Percentiles rank a stretch among this genome's conserved stretches.
phyloP scores from a whole-genome alignment of 92 coral and sea anemone species.

The Porites divaricata region DNA sequence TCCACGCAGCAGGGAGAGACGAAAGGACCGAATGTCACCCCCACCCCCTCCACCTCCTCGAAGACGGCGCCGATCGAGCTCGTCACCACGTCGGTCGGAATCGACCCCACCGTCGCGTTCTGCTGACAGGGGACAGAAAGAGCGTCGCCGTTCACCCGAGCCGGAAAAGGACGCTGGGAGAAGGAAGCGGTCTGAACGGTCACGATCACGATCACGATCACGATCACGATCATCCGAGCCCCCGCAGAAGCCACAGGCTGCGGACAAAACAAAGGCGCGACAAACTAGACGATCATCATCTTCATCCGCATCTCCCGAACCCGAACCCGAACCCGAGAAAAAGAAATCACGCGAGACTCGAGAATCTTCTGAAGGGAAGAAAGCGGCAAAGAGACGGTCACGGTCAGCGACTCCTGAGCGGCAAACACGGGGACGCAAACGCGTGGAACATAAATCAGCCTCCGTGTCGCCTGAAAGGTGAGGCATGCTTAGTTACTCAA shows the following conservation, averaged over 20 bases:
- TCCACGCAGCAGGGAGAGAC: slow-evolving; percentile 65
- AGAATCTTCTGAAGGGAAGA: slow-evolving; percentile 25
- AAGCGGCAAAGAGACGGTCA: slow-evolving; percentile 54
- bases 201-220: slow-evolving; percentile 55
- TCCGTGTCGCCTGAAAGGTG: slow-evolving; percentile 47
- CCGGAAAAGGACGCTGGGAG: slow-evolving; percentile 30
- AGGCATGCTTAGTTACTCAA: not conserved
- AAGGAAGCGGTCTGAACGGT: slow-evolving; percentile 34
- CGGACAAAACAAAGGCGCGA: slow-evolving; percentile 34
- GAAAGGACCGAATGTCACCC: slow-evolving; percentile 65
- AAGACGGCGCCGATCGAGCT: slow-evolving; percentile 46
- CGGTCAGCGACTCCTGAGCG: slow-evolving; percentile 48
- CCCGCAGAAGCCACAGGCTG: slow-evolving; percentile 32
- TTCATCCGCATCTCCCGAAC: slow-evolving; percentile 68
- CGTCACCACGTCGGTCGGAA: slow-evolving; percentile 69
- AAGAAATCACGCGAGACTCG: slow-evolving; percentile 38
- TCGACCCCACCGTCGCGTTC: slow-evolving; percentile 45
- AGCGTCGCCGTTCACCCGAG: slow-evolving; percentile 52
- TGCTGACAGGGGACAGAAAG: slow-evolving; percentile 16
- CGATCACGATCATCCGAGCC: slow-evolving; percentile 39
- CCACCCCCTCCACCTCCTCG: slow-evolving; percentile 67
- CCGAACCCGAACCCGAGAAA: slow-evolving; percentile 13
- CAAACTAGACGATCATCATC: slow-evolving; percentile 52
- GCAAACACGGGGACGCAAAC: slow-evolving; percentile 46
- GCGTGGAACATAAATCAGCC: slow-evolving; percentile 26